Evolutionary conservation across 2,797 vertebrate genomes (phyloP).

Genomic region (Melanotaenia maccullochi): DNA sequence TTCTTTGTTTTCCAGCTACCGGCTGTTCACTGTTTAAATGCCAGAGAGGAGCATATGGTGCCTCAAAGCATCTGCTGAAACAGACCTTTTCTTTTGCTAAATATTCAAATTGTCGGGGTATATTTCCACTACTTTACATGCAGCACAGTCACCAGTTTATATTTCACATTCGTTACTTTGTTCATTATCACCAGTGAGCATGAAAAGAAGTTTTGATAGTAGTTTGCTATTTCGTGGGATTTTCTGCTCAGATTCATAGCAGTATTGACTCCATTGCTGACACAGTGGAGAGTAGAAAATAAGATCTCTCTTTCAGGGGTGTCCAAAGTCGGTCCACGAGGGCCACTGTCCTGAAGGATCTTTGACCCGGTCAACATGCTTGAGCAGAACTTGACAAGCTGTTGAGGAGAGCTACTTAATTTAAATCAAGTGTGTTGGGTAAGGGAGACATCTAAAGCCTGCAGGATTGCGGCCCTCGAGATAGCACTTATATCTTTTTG

Average conservation of each 20-base stretch:
- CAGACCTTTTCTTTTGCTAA: slow-evolving; percentile 27
- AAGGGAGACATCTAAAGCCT: no score
- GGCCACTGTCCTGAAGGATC: no score
- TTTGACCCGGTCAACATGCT: no score
- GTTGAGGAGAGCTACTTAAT: no score
- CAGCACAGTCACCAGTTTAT: not conserved
- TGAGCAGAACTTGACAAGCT: no score
- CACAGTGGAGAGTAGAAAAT: not conserved
- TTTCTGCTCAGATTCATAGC: slow-evolving; percentile 12
- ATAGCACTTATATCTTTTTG: not conserved
- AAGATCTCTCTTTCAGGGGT: not conserved
- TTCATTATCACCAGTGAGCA: not conserved
- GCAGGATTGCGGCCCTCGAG: no score
- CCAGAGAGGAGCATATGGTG: slow-evolving; percentile 43
- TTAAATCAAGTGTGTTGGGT: no score
- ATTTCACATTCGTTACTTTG: slow-evolving; percentile 2
- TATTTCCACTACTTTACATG: not conserved
- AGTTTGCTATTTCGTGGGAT: not conserved
- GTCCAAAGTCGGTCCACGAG: no score
- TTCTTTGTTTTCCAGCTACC: slow-evolving; percentile 41
- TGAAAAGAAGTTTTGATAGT: not conserved
- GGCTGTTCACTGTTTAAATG: slow-evolving; percentile 38
- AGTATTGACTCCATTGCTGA: not conserved
- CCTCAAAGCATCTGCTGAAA: slow-evolving; percentile 47
- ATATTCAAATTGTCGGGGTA: slow-evolving; percentile 15